These are phyloP conservation scores for Vidua chalybeata DNA, from an alignment of 2,113 vertebrate species.

Conservation along the genomic window DNA sequence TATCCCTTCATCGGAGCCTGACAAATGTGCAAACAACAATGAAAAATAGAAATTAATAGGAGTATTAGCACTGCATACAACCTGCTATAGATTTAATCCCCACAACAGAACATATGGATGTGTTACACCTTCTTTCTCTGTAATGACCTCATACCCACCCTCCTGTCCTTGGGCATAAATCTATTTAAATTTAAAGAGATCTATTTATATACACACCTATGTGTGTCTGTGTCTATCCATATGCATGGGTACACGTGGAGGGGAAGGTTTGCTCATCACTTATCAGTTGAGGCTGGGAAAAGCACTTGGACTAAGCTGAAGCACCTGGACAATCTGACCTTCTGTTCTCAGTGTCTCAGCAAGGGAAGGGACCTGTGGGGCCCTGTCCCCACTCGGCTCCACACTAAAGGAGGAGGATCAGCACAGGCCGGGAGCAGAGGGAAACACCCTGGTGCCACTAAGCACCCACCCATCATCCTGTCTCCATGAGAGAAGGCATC, in stretches of 20 bases:
- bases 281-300: not conserved
- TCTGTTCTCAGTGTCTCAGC: not conserved
- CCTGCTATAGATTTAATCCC: not conserved
- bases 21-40: constrained; percentile 41
- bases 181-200: constrained; percentile 27
- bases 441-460: not conserved
- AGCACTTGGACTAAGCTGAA: not conserved
- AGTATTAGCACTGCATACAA: not conserved
- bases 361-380: not conserved
- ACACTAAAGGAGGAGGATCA: fast-evolving
- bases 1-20: not conserved
- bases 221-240: not conserved
- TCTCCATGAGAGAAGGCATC: not conserved
- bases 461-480: fast-evolving
- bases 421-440: not conserved
- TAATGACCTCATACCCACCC: not conserved
- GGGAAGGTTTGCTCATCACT: not conserved
- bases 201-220: not conserved
- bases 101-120: not conserved
- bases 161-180: constrained; percentile 25
- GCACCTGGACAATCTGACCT: not conserved
- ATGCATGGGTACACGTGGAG: not conserved
- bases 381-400: not conserved
- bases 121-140: not conserved
- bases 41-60: constrained; percentile 39